Percentiles rank a stretch among this genome's conserved stretches.
Conservation (phyloP, 2,113 vertebrate species). For the Pachypanchax playfairii region DNA sequence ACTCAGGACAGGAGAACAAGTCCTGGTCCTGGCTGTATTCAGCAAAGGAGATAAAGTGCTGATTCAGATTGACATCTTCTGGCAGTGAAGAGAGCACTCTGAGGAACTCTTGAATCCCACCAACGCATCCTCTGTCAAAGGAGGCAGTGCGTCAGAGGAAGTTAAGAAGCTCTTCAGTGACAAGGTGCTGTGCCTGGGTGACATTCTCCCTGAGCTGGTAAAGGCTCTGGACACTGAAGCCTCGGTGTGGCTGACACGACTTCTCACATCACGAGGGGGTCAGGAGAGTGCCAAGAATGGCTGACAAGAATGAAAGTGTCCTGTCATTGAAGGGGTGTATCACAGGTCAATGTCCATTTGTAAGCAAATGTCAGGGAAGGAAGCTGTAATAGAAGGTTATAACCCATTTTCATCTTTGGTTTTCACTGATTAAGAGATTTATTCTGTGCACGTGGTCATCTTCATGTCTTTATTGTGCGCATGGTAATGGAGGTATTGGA, state of each 20-base stretch:
- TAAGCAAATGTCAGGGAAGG: background rate
- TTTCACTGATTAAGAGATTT: background rate
- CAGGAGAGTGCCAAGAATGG: background rate
- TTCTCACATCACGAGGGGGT: background rate
- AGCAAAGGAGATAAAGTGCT: slow-evolving; percentile 6
- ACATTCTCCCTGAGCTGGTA: slow-evolving; percentile 9
- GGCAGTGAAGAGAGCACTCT: slow-evolving; percentile 9
- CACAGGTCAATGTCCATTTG: background rate
- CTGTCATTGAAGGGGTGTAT: background rate
- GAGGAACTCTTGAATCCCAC: slow-evolving; percentile 19
- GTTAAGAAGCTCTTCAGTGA: slow-evolving; percentile 21
- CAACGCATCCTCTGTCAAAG: slow-evolving; percentile 16
- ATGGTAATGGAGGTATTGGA: too few species aligned
- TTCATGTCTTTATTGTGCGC: too few species aligned
- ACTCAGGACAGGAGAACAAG: slow-evolving; percentile 4
- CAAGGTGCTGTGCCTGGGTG: slow-evolving; percentile 7
- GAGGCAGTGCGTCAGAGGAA: slow-evolving; percentile 13
- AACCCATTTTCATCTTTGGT: background rate
- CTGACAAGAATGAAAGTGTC: background rate
- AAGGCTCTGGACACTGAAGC: slow-evolving; percentile 8
- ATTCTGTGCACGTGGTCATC: too few species aligned
- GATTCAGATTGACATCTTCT: slow-evolving; percentile 16
- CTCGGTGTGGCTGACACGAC: background rate
- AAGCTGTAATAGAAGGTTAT: background rate
- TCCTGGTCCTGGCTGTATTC: slow-evolving; percentile 8